Evolutionary conservation across 2,797 vertebrate genomes (phyloP), one percentile per base, ranked within the genome.

Genomic region (Muscicapa comitata): DNA sequence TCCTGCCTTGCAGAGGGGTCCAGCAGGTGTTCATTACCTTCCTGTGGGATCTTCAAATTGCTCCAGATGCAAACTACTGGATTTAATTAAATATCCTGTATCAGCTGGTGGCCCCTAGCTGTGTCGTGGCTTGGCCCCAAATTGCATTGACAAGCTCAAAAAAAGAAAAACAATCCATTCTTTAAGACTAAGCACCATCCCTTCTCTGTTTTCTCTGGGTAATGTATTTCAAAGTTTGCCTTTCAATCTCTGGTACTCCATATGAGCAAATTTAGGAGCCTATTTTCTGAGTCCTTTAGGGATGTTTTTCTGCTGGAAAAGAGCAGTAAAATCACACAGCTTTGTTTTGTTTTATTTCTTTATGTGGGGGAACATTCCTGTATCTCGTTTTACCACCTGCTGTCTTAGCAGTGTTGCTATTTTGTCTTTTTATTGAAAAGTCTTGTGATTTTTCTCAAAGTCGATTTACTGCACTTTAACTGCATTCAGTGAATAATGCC

Each of bases 351-450:
- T 94, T 96, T 92, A 89, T 95, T 94, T 93, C 79, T 96, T 95
- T 93, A 84, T 97, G 90, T 80, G 89, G 82, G 87, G 89, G 94
- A 96, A 93, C 91, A 80, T 95, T 95, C 87, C 82, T 95, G 74
- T 95, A 86, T 96, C 94, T 95, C 17, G 3, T 96, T 96, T 95
- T 96, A 90, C 91, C 95, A 91, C 96, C 95, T 95, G 95, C 95
- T 96, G 93, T 94, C 88, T 95, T 88, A 94, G 93, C 73, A 94
- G 38, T 80, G 70, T 92, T 94, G 92, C 85, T 95, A 85, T 96
- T 97, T 92, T 93, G 77, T 90, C 90, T 90, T 96, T 94, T 95
- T 96, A 96, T 96, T 96, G 92, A 86, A 95, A 91, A 93, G 53
- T 89, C 85, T 87, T 94, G 80, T 47, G 82, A 83, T 95, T 94